Evolutionary conservation across 2,797 vertebrate genomes (phyloP).

Genomic region (Antennarius maculatus): DNA sequence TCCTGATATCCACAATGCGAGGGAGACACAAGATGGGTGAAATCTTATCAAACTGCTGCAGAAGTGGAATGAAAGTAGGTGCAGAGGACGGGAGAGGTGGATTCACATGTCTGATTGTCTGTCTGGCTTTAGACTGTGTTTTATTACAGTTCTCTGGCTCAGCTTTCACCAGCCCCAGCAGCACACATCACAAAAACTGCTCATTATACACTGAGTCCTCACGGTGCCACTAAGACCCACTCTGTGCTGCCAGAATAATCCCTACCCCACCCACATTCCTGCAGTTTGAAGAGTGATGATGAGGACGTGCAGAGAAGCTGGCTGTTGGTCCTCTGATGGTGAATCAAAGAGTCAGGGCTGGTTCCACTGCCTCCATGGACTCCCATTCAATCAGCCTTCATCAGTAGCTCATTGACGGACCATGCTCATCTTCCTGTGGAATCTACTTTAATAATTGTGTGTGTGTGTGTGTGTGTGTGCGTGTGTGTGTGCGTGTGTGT

Average conservation of each 20-base stretch:
- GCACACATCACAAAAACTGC: conserved; percentile 63
- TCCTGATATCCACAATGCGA: conserved; percentile 26
- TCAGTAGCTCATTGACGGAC: conserved; percentile 54
- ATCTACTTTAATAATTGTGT: conserved; percentile 49
- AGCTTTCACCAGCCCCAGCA: conserved; percentile 47
- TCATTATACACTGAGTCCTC: conserved; percentile 66
- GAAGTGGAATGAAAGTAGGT: neutral
- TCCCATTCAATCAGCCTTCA: conserved; percentile 36
- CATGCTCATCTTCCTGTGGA: conserved; percentile 11
- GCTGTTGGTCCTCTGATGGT: conserved; percentile 28
- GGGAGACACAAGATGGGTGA: conserved; percentile 26
- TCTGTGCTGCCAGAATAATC: conserved; percentile 41
- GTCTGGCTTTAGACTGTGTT: conserved; percentile 36
- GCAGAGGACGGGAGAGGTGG: conserved; percentile 26
- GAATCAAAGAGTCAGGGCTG: conserved; percentile 35
- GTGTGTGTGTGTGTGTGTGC: conserved; percentile 8
- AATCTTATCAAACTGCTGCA: conserved; percentile 31
- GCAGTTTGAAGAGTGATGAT: conserved; percentile 27
- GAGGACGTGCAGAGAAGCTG: conserved; percentile 27
- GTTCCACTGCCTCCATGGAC: conserved; percentile 12
- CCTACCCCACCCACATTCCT: conserved; percentile 13
- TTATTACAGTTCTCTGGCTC: conserved; percentile 53
- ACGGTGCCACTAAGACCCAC: conserved; percentile 29
- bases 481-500: conserved; percentile 15
- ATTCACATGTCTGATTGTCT: conserved; percentile 25